Base-by-base conservation (phyloP, 2,113 vertebrate genomes). In the Eira barbara region DNA sequence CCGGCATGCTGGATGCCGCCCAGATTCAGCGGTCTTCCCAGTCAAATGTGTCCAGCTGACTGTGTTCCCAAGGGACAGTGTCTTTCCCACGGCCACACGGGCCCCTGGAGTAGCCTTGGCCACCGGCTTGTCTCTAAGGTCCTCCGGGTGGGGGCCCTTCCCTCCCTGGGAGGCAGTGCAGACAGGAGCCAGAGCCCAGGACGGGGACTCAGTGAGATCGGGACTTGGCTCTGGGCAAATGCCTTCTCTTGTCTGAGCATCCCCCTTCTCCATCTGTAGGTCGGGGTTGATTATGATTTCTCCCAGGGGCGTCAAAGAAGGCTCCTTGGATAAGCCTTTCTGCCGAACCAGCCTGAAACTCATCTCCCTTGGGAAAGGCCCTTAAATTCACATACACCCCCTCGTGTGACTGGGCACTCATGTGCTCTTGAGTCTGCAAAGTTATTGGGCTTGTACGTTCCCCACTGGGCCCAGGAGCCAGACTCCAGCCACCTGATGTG, bases 41-140 rank as follows among this genome's bases (percentile, higher is more conserved):
- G 79, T 74, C 94, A 71, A 82, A 61, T 14, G 2, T n/a, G 39
- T 25, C 81, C 91, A 88, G 92, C 95, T 96, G 97, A 96, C 89
- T 2, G 0, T n/a, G 61, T 88, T 96, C 97, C 86, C 97, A 88
- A 4, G 55, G n/a, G 80, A 67, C 69, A 36, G 76, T 34, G 65
- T 52, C 76, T 93, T 97, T 98, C 97, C 94, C 92, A 95, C 0
- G 23, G 80, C 71, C 67, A 42, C 71, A n/a, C 2, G 13, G 89
- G 39, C 55, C 71, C 17, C 13, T 0, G 42, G 36, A 85, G 11
- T 0, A 3, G 92, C 55, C 71, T 71, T 1, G 14, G 87, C 88
- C 79, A n/a, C 73, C 47, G 25, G 84, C 94, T 25, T 2, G 6
- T 49, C 49, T 52, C 13, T 2, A 10, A 18, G 21, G 42, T 34